These are phyloP conservation scores for Leucoraja erinaceus DNA, from an alignment of 2,113 vertebrate genomes.

Conservation along the genomic window DNA sequence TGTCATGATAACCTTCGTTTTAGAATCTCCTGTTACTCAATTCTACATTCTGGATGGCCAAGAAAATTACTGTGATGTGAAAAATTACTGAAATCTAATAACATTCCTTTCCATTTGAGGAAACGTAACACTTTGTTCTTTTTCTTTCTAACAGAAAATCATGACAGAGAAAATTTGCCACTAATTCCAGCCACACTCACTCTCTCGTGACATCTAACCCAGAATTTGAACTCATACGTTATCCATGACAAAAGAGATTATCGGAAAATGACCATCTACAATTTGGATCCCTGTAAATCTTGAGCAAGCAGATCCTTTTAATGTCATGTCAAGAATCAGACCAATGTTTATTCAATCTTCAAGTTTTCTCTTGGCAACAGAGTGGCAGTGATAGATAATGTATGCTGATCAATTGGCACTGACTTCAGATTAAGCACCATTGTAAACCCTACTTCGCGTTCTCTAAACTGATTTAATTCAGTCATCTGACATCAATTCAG, in stretches of 20 bases:
- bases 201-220: background rate
- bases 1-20: background rate
- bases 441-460: background rate
- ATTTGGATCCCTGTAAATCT: background rate
- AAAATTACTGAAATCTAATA: background rate
- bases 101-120: background rate
- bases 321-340: background rate
- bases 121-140: conserved; percentile 39
- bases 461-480: background rate
- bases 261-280: background rate
- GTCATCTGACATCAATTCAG: background rate
- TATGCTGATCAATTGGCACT: background rate
- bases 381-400: background rate
- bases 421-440: background rate
- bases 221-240: background rate
- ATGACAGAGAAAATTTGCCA: conserved; percentile 89
- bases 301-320: background rate
- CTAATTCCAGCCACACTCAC: conserved; percentile 44
- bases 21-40: background rate
- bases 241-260: background rate
- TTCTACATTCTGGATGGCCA: background rate
- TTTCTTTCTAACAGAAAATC: conserved; percentile 66
- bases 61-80: background rate
- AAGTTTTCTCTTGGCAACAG: background rate
- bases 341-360: background rate